Base-by-base conservation (phyloP, 2,113 vertebrate species). In the Oreamnos americanus region DNA sequence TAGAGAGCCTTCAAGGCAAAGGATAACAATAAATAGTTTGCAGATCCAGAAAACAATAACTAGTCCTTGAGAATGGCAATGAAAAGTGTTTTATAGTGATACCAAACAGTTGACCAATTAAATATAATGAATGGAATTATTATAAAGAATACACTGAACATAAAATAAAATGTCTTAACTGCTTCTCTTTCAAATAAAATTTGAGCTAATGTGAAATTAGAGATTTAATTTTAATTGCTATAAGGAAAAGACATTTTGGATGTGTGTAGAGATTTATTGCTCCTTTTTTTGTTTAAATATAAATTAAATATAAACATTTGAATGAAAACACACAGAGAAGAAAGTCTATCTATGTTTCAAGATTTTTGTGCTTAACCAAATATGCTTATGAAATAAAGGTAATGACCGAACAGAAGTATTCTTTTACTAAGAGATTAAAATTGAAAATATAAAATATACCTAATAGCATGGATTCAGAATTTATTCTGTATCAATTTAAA, bases 361-460 rank as follows among this genome's bases (percentile, higher is more conserved):
- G 47, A 89, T 16, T 81, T 91, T 89, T 87, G 19, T 28, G 30
- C 49, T 84, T 64, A 62, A 94, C 16, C 47, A 90, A 98, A 96
- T 92, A 96, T 60, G 1, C 28, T 30, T 88, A n/a, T 51, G 12
- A 11, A 90, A 67, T 78, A 51, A 92, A 79, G 39, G 6, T 74
- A 11, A 74, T 74, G 21, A 81, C 2, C 93, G 71, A 97, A 84
- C 64, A 71, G 45, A 98, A 96, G 95, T 94, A 30, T 87, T 93
- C 96, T 91, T 98, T 98, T 95, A 98, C 93, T 97, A 89, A 74
- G 60, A 74, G 60, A 74, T 71, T 91, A 96, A 60, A 76, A 97
- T 60, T 94, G 76, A 90, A 98, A 96, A 94, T 55, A 91, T 53
- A 94, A 94, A 83, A 89, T 89, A 90, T n/a, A 71, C 62, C n/a